Base-by-base conservation (phyloP, 2,113 vertebrate species). In the Catharus fuscescens region DNA sequence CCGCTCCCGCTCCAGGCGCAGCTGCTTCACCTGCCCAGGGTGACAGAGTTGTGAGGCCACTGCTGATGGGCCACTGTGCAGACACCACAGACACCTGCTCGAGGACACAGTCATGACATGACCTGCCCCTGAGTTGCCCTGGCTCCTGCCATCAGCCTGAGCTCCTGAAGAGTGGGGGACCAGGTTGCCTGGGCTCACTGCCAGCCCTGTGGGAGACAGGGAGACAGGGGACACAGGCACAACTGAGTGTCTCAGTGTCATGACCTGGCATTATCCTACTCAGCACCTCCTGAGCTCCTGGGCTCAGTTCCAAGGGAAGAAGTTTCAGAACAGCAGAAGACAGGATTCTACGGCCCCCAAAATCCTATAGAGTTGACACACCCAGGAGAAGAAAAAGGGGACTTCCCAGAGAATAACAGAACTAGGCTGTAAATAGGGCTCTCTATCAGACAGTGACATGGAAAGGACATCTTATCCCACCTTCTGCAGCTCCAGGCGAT, bases 401-500 rank as follows among this genome's bases (percentile, higher is more conserved):
- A 40, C 5, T 50, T 64, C 28, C 38, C 53, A 32, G 26, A 34
- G 32, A 80, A 13, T 1, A 3, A 80, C 45, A 95, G 26, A 90
- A 66, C 3, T 18, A 25, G 19, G 54, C 81, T 61, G 28, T 57
- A n/a, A 13, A 32, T 9, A 77, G 34, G 18, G 34, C 18, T 57
- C 42, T 36, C 36, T 24, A 10, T 14, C 18, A 64, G 17, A 32
- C 1, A 2, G 32, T 36, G 26, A 47, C 47, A 82, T 12, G 24
- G 26, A 77, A 3, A 31, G 10, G 2, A 66, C 18, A 31, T 7
- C n/a, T 8, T 5, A 31, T 21, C 94, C 62, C 86, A 99, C 99
- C 98, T 99, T 99, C 96, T 99, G 99, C 71, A 99, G 97, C 94
- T 99, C 99, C 93, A 99, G 97, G 21, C 99, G 99, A 79, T 99